Evolutionary conservation across 2,888 invertebrate genomes (phyloP).

Genomic region (Rhamphomyia laevipes): DNA sequence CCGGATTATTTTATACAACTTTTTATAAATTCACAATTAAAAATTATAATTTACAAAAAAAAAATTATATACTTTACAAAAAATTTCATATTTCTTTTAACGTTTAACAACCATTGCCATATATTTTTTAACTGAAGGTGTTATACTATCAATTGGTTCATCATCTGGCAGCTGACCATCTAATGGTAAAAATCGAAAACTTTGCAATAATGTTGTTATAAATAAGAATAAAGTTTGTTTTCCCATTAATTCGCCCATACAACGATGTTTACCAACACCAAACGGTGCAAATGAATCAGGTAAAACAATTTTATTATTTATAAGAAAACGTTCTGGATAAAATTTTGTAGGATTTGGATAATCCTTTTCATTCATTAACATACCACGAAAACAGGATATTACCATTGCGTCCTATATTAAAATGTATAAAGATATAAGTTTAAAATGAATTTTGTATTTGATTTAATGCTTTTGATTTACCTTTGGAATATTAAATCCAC

Average conservation of each 20-base stretch:
- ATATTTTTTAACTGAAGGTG: slow-evolving; percentile 62
- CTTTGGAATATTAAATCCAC: slow-evolving; percentile 66
- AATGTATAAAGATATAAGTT: background rate
- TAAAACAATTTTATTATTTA: slow-evolving; percentile 45
- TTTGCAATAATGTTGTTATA: slow-evolving; percentile 59
- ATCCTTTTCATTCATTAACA: slow-evolving; percentile 53
- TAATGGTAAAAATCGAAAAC: slow-evolving; percentile 52
- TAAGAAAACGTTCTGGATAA: slow-evolving; percentile 62
- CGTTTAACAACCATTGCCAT: slow-evolving; percentile 51
- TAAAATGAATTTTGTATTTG: background rate
- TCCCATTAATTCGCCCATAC: slow-evolving; percentile 66
- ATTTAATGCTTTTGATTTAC: slow-evolving; percentile 34
- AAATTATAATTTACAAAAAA: too few relatives aligned
- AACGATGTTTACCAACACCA: slow-evolving; percentile 65
- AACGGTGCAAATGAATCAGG: slow-evolving; percentile 68
- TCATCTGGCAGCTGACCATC: slow-evolving; percentile 55
- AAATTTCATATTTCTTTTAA: background rate
- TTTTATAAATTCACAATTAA: too few relatives aligned
- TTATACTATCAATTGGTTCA: slow-evolving; percentile 63
- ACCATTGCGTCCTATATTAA: slow-evolving; percentile 63
- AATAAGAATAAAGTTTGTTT: slow-evolving; percentile 70
- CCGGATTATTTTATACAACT: too few relatives aligned
- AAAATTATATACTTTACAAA: too few relatives aligned
- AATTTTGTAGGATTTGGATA: slow-evolving; percentile 61
- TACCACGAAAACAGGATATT: slow-evolving; percentile 59